Evolutionary conservation across 1,140 invertebrate species (phyloP), one percentile per base, ranked within the genome.

Genomic region (Vollenhovia emeryi): DNA sequence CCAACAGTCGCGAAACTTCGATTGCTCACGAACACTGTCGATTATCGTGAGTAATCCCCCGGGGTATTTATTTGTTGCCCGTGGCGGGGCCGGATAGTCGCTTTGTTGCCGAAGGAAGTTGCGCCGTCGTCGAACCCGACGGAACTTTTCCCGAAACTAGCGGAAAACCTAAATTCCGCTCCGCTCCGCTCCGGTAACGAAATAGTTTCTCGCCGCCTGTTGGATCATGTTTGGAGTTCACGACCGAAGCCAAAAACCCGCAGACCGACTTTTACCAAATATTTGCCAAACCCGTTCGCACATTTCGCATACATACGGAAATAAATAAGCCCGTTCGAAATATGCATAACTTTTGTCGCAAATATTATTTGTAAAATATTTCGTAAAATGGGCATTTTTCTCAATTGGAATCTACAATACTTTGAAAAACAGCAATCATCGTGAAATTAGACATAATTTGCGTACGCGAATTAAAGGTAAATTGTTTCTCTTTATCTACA

Each of bases 11-110:
- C 36, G 55, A 45, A 79, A 55, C 84, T 78, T 66, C 40, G 69
- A 88, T 85, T 76, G 85, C 68, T 88, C 86, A 82, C 36, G 43
- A 74, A 50, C 45, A 75, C 45, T 6, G 50, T 59, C 74, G 86
- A 85, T 89, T 89, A 89, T 89, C 60, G 73, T 62, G 74, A 66
- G 83, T 55, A 64, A 66, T 85, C 66, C 62, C 40, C 27, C 21
- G 62, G 27, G 21, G 52, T 48, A 79, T 55, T 85, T 68, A 69
- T 74, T 85, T 85, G 80, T 75, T 84, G 66, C 83, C 48, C 60
- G 83, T 64, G 74, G 57, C 60, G 45, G n/a, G n/a, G 68, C 40
- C 50, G 36, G 79, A 78, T 75, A 78, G 59, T 84, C 69, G 62
- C 85, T 66, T 36, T 73, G 55, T 57, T 48, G 24, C 45, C 50